Conservation (phyloP, 1,140 invertebrate species). For the Drosophila santomea region DNA sequence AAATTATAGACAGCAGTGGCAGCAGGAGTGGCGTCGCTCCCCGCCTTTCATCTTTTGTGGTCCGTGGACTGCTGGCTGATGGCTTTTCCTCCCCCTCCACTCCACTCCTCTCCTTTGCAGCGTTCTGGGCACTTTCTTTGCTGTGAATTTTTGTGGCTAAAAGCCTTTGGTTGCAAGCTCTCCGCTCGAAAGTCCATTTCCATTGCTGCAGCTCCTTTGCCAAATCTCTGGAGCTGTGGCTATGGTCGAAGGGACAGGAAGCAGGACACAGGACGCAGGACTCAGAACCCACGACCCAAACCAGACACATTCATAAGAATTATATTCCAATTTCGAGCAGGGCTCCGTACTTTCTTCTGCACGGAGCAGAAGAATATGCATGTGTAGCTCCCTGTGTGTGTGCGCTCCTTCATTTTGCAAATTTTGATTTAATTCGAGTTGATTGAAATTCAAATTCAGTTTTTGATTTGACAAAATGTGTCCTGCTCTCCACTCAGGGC, state of each 20-base stretch:
- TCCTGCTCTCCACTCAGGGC: slow-evolving; percentile 23
- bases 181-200: slow-evolving; percentile 3
- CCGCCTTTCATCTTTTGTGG: slow-evolving; percentile 72
- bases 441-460: slow-evolving; percentile 77
- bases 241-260: slow-evolving; percentile 36
- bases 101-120: neutral
- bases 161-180: slow-evolving; percentile 43
- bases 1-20: slow-evolving; percentile 53
- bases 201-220: slow-evolving; percentile 11
- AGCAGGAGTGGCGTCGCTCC: slow-evolving; percentile 10
- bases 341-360: slow-evolving; percentile 17
- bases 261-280: neutral
- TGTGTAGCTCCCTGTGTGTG: slow-evolving; percentile 12
- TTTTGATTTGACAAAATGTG: slow-evolving; percentile 73
- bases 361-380: neutral
- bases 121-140: slow-evolving; percentile 39
- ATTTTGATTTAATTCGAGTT: slow-evolving; percentile 78
- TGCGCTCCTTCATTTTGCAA: slow-evolving; percentile 63
- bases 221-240: slow-evolving; percentile 18
- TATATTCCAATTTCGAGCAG: slow-evolving; percentile 70
- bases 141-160: slow-evolving; percentile 58
- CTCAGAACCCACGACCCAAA: neutral
- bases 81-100: neutral
- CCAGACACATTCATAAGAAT: slow-evolving; percentile 68
- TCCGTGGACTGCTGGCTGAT: slow-evolving; percentile 30